A percentile compares a stretch with the other conserved stretches of the same genome.
Evolutionary conservation across 2,113 vertebrate genomes (phyloP).

Genomic region (Probosciger aterrimus): DNA sequence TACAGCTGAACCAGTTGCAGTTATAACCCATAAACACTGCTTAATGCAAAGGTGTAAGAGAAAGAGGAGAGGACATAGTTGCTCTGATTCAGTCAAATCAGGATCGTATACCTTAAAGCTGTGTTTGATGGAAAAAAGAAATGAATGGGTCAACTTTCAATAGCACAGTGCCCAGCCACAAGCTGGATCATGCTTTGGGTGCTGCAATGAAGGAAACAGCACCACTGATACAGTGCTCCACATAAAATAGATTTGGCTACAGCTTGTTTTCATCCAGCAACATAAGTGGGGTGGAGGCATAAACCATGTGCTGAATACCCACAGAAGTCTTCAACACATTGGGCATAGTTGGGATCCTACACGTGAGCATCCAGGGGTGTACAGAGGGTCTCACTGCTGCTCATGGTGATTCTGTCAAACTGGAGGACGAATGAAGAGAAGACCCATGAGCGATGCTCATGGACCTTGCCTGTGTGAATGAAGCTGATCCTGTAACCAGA

Average conservation of each 20-base stretch:
- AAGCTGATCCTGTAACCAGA: neutral
- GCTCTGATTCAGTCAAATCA: neutral
- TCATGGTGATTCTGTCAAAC: neutral
- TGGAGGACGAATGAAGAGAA: neutral
- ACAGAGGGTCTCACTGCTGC: neutral
- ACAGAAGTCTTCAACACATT: neutral
- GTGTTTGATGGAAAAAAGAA: neutral
- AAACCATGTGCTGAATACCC: neutral
- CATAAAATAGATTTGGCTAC: neutral
- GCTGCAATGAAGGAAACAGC: neutral
- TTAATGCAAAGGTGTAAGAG: neutral
- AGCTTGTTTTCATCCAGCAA: neutral
- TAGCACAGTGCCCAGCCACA: neutral
- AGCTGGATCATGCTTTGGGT: neutral
- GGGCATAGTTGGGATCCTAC: neutral
- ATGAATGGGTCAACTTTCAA: neutral
- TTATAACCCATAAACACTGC: neutral
- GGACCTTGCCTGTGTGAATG: neutral
- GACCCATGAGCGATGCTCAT: neutral
- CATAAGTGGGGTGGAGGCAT: neutral
- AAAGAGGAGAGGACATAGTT: neutral
- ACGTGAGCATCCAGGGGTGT: neutral
- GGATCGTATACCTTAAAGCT: neutral
- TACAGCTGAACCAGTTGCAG: neutral
- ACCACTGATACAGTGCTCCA: rapidly evolving